Evolutionary conservation across 2,797 vertebrate species (phyloP).

Genomic region (Semotilus atromaculatus): DNA sequence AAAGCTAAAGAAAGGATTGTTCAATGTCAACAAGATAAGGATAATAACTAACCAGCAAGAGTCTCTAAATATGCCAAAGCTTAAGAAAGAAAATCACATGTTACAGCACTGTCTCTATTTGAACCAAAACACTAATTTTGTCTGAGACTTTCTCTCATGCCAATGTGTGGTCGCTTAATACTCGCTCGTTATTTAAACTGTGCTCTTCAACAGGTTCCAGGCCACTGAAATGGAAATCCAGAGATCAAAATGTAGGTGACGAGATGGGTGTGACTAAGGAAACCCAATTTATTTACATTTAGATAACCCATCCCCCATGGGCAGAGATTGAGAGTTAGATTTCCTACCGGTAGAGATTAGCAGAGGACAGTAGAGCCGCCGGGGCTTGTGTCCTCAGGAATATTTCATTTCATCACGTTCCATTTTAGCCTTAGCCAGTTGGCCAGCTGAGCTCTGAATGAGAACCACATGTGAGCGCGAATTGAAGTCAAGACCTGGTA

Average conservation of each 20-base stretch:
- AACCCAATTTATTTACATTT: conserved; percentile 62
- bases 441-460: conserved; percentile 60
- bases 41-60: conserved; percentile 27
- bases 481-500: conserved; percentile 53
- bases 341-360: conserved; percentile 65
- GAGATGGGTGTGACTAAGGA: conserved; percentile 38
- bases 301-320: conserved; percentile 52
- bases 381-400: conserved; percentile 64
- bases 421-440: conserved; percentile 51
- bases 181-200: conserved; percentile 38
- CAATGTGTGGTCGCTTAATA: conserved; percentile 50
- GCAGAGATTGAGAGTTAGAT: conserved; percentile 58
- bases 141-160: conserved; percentile 21
- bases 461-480: conserved; percentile 53
- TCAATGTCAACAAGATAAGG: conserved; percentile 22
- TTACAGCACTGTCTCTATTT: conserved; percentile 32
- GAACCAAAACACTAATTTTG: conserved; percentile 46
- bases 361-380: conserved; percentile 58
- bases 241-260: conserved; percentile 33
- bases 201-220: conserved; percentile 23
- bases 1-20: conserved; percentile 24
- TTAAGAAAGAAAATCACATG: conserved; percentile 23
- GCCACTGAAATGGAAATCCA: conserved; percentile 35
- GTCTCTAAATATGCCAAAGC: not conserved
- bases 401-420: conserved; percentile 52